These are phyloP conservation scores for Leuciscus idus DNA, from an alignment of 2,113 vertebrate genomes.

Conservation along the genomic window DNA sequence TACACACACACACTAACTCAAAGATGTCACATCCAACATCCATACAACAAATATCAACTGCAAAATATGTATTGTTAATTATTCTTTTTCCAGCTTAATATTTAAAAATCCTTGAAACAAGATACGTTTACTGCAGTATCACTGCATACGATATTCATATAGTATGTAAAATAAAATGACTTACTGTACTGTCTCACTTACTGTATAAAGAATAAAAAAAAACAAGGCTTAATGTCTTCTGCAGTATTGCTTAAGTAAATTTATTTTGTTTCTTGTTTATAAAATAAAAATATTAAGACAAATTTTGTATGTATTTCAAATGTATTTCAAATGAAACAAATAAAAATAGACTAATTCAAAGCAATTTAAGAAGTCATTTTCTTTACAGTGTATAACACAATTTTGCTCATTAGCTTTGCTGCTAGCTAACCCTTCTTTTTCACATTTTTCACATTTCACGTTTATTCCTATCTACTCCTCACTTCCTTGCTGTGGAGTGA, in stretches of 20 bases:
- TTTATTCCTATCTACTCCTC: background rate
- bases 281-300: too few relatives aligned
- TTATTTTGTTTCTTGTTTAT: too few relatives aligned
- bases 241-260: too few relatives aligned
- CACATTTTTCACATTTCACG: background rate
- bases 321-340: background rate
- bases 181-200: too few relatives aligned
- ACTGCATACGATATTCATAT: too few relatives aligned
- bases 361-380: background rate
- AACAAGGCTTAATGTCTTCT: too few relatives aligned
- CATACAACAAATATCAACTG: background rate
- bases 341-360: background rate
- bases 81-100: too few relatives aligned
- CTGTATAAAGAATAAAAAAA: too few relatives aligned
- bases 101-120: too few relatives aligned
- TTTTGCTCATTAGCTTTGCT: background rate
- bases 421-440: background rate
- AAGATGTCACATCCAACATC: background rate
- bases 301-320: background rate
- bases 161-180: too few relatives aligned
- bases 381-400: background rate
- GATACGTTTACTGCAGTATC: too few relatives aligned
- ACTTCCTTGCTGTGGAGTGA: background rate
- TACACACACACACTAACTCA: conserved; percentile 9
- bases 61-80: too few relatives aligned